Base-by-base conservation (phyloP, 2,888 invertebrate species). In the Furcula furcula region DNA sequence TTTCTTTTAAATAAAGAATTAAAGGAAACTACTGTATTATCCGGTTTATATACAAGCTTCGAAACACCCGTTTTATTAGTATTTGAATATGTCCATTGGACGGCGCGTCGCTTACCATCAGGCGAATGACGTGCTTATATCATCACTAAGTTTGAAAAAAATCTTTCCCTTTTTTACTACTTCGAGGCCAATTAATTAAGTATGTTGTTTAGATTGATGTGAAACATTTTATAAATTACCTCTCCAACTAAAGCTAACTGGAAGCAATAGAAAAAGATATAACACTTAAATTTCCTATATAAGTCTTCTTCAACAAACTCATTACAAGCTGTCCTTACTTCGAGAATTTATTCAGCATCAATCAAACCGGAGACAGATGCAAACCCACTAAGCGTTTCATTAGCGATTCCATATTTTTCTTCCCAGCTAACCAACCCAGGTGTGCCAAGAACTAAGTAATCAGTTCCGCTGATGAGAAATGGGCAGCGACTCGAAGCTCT, bases 311-410 rank as follows among this genome's bases (percentile, higher is more conserved):
- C 32, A 36, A 43, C 27, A 38, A 56, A 59, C 60, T 65, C 63
- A 59, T 65, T 58, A 60, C 46, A 34, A 44, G 31, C 23, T 34
- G 36, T 42, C 39, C 36, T 40, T 54, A 50, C 52, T 45, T 46
- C 34, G 40, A 31, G 23, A 58, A 52, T 55, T 57, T 52, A 46
- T 55, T 55, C 36, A 47, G 37, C 68, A 77, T 77, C 67, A 65
- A 70, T 78, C 78, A 76, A 55, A 40, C 7, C 31, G 41, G 56
- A 41, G 76, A 72, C 75, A 74, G 68, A 69, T 45, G 55, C 45
- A 71, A 68, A 65, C 68, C 65, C 37, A 51, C 57, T 72, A 69
- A 76, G 66, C 65, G 57, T 72, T 74, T 78, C 76, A 77, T 78
- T 77, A 76, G 68, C 40, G 59, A 43, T 55, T 63, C 60, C 72